These are phyloP conservation scores for Oxyruncus cristatus DNA, from an alignment of 2,113 vertebrate species.

Conservation along the genomic window DNA sequence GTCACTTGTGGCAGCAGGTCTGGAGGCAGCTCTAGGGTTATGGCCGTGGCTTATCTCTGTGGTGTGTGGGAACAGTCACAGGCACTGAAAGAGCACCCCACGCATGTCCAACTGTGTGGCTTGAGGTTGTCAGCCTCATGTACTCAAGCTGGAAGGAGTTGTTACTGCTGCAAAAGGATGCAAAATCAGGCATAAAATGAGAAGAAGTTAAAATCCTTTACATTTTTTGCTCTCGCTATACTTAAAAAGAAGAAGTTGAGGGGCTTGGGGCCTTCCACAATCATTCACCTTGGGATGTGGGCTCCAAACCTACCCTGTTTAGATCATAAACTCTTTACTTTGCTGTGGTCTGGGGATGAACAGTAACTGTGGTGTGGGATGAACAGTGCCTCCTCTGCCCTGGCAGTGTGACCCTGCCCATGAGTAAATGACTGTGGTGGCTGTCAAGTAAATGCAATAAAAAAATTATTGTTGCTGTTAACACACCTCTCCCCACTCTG, in stretches of 20 bases:
- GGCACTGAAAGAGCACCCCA: not conserved
- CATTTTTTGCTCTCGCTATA: not conserved
- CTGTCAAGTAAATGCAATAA: not conserved
- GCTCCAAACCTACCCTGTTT: not conserved
- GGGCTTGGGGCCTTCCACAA: not conserved
- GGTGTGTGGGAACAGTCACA: not conserved
- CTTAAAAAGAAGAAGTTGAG: not conserved
- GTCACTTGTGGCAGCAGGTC: not conserved
- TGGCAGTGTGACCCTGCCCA: not conserved
- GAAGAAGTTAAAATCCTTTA: not conserved
- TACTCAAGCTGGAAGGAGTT: not conserved
- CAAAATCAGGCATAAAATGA: not conserved
- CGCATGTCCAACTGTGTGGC: fast-evolving
- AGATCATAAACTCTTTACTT: not conserved
- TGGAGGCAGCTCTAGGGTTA: not conserved
- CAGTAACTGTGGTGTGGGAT: not conserved
- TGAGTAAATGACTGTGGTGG: not conserved
- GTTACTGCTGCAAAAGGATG: not conserved
- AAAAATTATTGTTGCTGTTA: not conserved
- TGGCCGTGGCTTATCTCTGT: not conserved
- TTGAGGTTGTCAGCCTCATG: not conserved
- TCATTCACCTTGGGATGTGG: not conserved
- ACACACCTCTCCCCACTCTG: not conserved
- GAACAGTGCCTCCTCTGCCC: not conserved
- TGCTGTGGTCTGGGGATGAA: not conserved